phyloP scores from a whole-genome alignment of 2,888 invertebrate species.

The Himalopsyche tibetana region DNA sequence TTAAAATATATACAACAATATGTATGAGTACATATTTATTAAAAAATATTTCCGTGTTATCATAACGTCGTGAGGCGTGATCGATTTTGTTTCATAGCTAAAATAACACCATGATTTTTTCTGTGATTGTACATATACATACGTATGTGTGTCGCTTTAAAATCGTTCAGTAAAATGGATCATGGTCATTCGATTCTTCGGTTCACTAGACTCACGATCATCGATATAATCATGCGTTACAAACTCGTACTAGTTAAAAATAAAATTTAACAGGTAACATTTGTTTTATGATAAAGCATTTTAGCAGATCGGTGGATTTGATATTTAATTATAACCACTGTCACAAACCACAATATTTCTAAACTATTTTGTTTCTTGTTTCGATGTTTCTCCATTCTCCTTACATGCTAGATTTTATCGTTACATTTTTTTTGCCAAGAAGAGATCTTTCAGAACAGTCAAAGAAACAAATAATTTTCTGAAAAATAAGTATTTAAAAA shows the following conservation, averaged over 20 bases:
- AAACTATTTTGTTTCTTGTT: no score
- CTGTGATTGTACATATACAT: not conserved
- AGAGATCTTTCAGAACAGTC: no score
- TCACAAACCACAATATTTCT: no score
- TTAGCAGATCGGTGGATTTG: no score
- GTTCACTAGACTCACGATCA: not conserved
- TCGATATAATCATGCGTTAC: not conserved
- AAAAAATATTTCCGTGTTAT: conserved; percentile 29
- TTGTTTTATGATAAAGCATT: no score
- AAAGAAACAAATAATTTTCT: no score
- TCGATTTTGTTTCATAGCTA: not conserved
- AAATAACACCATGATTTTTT: not conserved
- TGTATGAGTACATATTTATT: not conserved
- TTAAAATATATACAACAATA: not conserved
- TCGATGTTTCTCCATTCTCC: no score
- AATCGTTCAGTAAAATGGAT: not conserved
- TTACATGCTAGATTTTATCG: no score
- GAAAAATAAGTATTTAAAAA: no score
- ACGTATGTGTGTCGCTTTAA: not conserved
- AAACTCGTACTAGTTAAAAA: not conserved
- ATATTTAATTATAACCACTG: no score
- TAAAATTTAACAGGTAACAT: not conserved
- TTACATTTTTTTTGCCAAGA: no score
- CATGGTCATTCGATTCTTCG: not conserved
- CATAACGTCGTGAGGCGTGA: not conserved